Percentiles rank a stretch among this genome's conserved stretches.
Evolutionary conservation across 2,113 vertebrate genomes (phyloP).

Genomic region (Sapajus apella): DNA sequence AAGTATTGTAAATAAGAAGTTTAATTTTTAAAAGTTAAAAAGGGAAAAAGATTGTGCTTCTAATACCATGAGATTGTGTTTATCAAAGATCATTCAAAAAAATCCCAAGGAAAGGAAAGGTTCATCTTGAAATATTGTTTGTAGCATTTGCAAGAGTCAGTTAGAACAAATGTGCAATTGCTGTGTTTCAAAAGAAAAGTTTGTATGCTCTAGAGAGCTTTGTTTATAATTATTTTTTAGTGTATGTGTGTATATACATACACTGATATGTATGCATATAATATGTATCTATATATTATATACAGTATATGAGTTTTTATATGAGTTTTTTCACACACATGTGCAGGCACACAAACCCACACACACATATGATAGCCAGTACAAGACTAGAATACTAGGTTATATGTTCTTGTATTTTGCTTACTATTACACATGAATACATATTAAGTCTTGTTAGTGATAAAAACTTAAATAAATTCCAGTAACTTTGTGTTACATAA

Average conservation of each 20-base stretch:
- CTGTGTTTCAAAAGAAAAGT: not conserved
- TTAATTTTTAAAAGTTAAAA: not conserved
- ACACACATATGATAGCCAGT: not conserved
- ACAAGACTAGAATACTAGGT: not conserved
- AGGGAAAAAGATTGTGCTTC: not conserved
- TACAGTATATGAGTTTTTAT: not conserved
- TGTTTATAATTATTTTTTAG: not conserved
- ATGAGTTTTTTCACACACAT: not conserved
- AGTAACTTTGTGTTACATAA: too few relatives aligned
- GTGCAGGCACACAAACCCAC: not conserved
- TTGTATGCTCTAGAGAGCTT: not conserved
- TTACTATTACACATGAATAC: not conserved
- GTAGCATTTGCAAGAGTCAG: not conserved
- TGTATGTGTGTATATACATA: not conserved
- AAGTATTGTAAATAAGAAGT: not conserved
- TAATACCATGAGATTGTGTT: too few relatives aligned
- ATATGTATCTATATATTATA: not conserved
- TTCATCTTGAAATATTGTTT: accelerated
- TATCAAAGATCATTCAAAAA: not conserved
- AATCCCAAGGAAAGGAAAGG: not conserved
- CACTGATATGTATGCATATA: not conserved
- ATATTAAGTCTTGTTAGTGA: not conserved
- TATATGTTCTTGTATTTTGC: not conserved
- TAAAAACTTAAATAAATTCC: not conserved
- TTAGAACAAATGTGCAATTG: not conserved